These are phyloP conservation scores for Beris chalybata DNA, from an alignment of 2,888 invertebrate genomes.

Conservation along the genomic window DNA sequence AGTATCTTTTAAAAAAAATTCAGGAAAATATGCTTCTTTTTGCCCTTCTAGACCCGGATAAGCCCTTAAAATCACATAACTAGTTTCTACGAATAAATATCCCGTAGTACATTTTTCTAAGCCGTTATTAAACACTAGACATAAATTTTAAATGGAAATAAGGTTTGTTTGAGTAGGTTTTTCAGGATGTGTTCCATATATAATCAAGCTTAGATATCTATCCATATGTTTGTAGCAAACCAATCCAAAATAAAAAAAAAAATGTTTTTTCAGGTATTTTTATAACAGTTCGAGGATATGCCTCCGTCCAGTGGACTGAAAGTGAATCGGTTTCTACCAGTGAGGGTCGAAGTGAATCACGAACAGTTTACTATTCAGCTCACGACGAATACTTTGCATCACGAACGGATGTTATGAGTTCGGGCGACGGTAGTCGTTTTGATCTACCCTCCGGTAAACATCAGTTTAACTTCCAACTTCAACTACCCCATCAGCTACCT, in stretches of 20 bases:
- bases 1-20: too few relatives aligned
- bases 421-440: slow-evolving; percentile 63
- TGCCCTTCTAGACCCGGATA: too few relatives aligned
- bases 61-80: too few relatives aligned
- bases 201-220: too few relatives aligned
- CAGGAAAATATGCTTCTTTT: too few relatives aligned
- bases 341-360: slow-evolving; percentile 49
- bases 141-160: too few relatives aligned
- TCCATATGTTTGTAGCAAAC: too few relatives aligned
- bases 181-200: too few relatives aligned
- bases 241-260: too few relatives aligned
- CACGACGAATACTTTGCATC: slow-evolving; percentile 50
- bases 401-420: slow-evolving; percentile 51
- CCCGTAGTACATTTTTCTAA: too few relatives aligned
- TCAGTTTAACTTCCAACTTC: slow-evolving; percentile 75
- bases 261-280: slow-evolving; percentile 47
- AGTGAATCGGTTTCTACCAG: slow-evolving; percentile 26
- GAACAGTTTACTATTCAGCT: slow-evolving; percentile 48
- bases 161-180: too few relatives aligned
- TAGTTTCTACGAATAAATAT: too few relatives aligned
- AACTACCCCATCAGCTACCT: slow-evolving; percentile 63
- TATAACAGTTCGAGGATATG: slow-evolving; percentile 51
- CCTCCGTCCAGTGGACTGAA: slow-evolving; percentile 54
- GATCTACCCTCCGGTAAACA: slow-evolving; percentile 70
- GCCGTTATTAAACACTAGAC: background rate